Percentiles rank a stretch among this genome's conserved stretches.
These are phyloP conservation scores for Copsychus sechellarum DNA, from an alignment of 2,113 vertebrate species.

Conservation along the genomic window DNA sequence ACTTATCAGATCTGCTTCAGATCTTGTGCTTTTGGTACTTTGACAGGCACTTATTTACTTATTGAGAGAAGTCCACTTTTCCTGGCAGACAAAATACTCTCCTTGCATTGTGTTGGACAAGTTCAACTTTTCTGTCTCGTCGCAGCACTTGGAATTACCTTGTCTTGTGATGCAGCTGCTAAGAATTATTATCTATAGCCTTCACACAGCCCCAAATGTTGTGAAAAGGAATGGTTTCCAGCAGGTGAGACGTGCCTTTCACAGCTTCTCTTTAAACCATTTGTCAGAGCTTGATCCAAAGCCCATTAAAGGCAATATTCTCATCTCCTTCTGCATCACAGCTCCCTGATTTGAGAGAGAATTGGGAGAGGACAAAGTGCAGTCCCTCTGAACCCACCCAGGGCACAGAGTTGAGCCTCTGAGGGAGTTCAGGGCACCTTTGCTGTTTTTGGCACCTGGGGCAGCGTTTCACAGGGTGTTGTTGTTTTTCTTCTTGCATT, in stretches of 20 bases:
- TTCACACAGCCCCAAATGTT: not conserved
- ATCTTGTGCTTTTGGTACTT: not conserved
- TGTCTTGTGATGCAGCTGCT: not conserved
- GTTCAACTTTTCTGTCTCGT: not conserved
- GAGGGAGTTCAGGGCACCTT: not conserved
- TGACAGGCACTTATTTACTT: not conserved
- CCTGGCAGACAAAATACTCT: not conserved
- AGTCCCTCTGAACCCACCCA: not conserved
- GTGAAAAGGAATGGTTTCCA: not conserved
- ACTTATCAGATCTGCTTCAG: not conserved
- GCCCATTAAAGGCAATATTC: not conserved
- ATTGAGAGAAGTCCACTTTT: not conserved
- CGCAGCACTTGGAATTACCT: not conserved
- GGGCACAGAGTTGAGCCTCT: accelerated
- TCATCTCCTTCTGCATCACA: not conserved
- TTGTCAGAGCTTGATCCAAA: not conserved
- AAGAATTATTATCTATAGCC: not conserved
- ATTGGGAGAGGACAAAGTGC: not conserved
- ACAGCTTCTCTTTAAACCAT: not conserved
- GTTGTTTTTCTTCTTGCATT: not conserved
- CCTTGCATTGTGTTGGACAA: not conserved
- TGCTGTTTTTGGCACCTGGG: not conserved
- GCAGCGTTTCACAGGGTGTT: not conserved
- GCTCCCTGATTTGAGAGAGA: not conserved
- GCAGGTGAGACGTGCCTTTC: not conserved